Base-by-base conservation (phyloP, 2,797 vertebrate species). In the Borostomias antarcticus region DNA sequence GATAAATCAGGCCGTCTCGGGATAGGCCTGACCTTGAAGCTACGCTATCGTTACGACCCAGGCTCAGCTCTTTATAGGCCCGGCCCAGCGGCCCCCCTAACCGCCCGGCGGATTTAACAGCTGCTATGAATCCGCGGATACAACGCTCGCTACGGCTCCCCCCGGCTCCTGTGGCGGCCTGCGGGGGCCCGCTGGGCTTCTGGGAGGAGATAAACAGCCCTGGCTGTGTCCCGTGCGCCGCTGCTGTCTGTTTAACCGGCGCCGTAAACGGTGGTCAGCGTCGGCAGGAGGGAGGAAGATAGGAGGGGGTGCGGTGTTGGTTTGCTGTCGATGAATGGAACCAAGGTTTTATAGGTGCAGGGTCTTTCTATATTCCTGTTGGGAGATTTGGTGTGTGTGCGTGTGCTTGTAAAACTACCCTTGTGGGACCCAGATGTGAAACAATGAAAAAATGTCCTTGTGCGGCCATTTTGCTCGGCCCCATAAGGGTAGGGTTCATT, bases 1-100 rank as follows among this genome's bases (percentile, higher is more conserved):
- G n/a, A n/a, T n/a, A n/a, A n/a, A n/a, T n/a, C n/a, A n/a, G n/a
- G n/a, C n/a, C n/a, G n/a, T n/a, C n/a, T n/a, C n/a, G n/a, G n/a
- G n/a, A n/a, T n/a, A n/a, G n/a, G 37, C 19, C 19, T 59, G 35
- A 59, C 58, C 35, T 43, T 59, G 58, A 7, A 19, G 35, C 21
- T 10, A 13, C 26, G 11, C 43, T 43, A 26, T 59, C 35, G 26
- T 59, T 26, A 59, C 11, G 23, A 59, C 35, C 28, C 57, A 21
- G 37, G 58, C 21, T 8, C 19, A 43, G 30, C 26, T 35, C 9
- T 28, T 59, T 59, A 26, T 28, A 43, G 58, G 23, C 58, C 26
- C 3, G 9, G 58, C 35, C 23, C 37, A n/a, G 21, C 23, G 13
- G n/a, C 58, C 2, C 10, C 9, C 13, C 7, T 40, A 43, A 43